Conservation (phyloP, 1,140 invertebrate species). For the Zaprionus taronus region DNA sequence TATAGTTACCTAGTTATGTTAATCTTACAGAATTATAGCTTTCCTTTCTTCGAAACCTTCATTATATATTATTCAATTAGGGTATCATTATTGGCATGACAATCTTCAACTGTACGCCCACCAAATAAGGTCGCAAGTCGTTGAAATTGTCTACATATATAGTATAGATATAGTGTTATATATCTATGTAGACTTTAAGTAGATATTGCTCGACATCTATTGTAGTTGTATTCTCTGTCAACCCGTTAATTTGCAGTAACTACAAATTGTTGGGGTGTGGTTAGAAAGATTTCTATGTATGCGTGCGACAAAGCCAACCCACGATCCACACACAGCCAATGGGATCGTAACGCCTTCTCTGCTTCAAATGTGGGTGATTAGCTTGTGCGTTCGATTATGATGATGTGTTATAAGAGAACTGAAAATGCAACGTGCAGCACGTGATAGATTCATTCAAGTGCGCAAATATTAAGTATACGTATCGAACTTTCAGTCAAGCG, state of each 20-base stretch:
- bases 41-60: neutral
- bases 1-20: neutral
- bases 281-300: slow-evolving; percentile 34
- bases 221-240: slow-evolving; percentile 21
- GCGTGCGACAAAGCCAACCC: slow-evolving; percentile 12
- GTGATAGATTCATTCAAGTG: slow-evolving; percentile 30
- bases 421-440: slow-evolving; percentile 46
- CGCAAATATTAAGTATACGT: slow-evolving; percentile 21
- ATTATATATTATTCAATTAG: neutral
- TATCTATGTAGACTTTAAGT: neutral
- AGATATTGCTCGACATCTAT: slow-evolving; percentile 5
- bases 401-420: slow-evolving; percentile 27
- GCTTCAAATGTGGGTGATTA: slow-evolving; percentile 27
- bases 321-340: neutral
- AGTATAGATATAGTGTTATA: neutral
- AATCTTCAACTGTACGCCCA: slow-evolving; percentile 5
- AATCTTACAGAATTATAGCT: no score
- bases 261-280: slow-evolving; percentile 55
- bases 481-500: slow-evolving; percentile 37
- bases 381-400: slow-evolving; percentile 12
- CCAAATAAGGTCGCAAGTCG: slow-evolving; percentile 6
- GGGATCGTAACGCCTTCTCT: slow-evolving; percentile 29
- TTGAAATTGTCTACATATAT: slow-evolving; percentile 6
- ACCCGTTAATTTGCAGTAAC: slow-evolving; percentile 40
- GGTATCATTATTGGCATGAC: neutral